Base-by-base conservation (phyloP, 1,140 invertebrate genomes). In the Microvelia longipes region DNA sequence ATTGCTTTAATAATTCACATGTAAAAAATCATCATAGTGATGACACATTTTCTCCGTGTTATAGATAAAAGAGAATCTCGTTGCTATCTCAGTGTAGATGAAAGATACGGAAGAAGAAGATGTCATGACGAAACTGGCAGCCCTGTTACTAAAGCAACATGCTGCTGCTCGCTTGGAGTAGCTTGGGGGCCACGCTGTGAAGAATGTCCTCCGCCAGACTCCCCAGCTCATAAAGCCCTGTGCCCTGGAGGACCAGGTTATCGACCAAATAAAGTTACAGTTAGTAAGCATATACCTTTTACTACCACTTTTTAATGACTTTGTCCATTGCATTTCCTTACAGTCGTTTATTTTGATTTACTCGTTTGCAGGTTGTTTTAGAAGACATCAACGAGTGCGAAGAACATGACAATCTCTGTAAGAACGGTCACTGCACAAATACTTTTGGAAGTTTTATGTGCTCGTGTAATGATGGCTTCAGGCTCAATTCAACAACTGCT, bases 391-490 rank as follows among this genome's bases (percentile, higher is more conserved):
- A 94, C 77, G 92, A 96, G 80, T 96, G 93, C 79, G 83, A 83
- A 60, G 89, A 92, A 74, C 87, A 92, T 77, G 83, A 87, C 72
- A 85, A 85, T 75, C 81, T 94, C 69, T 93, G 89, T 78, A 82
- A 84, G 70, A 90, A 92, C 79, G 92, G 92, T 2, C 88, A 92
- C 69, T 96, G 93, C 77, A 90, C 90, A 29, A 94, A 94, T 79
- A 93, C 91, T 19, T 93, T 93, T 81, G 93, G 90, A 0, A 89
- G 88, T 73, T 93, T 88, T 75, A 88, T 88, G 82, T 93, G 90
- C 77, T 87, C 86, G 2, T 92, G 90, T 77, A 85, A 87, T 70
- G 83, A 86, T 76, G 90, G 90, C 1, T 92, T 88, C 79, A 79
- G 83, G 67, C 81, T 93, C 24, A 86, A 91, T 73, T 79, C 80